Evolutionary conservation across 2,113 vertebrate genomes (phyloP).

Genomic region (Trichechus manatus): DNA sequence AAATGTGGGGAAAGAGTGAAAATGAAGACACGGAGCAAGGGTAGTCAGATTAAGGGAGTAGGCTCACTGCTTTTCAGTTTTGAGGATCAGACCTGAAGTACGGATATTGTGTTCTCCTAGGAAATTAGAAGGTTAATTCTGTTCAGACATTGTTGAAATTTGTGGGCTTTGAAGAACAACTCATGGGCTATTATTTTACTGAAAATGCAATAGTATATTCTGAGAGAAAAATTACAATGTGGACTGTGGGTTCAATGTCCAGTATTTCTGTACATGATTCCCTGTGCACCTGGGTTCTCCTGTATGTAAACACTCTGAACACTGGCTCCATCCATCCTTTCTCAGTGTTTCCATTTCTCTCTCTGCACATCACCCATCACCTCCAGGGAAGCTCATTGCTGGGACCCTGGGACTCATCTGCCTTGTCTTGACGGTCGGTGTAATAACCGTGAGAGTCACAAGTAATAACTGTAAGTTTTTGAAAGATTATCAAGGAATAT

Average conservation of each 20-base stretch:
- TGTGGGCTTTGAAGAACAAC: not conserved
- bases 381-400: not conserved
- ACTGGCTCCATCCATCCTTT: not conserved
- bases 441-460: not conserved
- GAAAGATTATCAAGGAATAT: not conserved
- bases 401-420: not conserved
- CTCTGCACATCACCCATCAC: not conserved
- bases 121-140: too few species aligned
- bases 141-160: not conserved
- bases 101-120: too few species aligned
- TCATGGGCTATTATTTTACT: not conserved
- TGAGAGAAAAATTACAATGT: not conserved
- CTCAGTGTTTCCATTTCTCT: not conserved
- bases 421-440: not conserved
- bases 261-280: not conserved
- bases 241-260: not conserved
- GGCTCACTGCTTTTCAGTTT: not conserved
- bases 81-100: not conserved
- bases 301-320: not conserved
- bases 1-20: not conserved
- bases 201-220: not conserved
- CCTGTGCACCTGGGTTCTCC: rapidly evolving
- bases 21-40: not conserved
- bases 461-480: not conserved
- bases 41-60: not conserved